Percentiles rank a stretch among this genome's conserved stretches.
phyloP scores from a whole-genome alignment of 2,113 vertebrate species.

The Strix aluco region DNA sequence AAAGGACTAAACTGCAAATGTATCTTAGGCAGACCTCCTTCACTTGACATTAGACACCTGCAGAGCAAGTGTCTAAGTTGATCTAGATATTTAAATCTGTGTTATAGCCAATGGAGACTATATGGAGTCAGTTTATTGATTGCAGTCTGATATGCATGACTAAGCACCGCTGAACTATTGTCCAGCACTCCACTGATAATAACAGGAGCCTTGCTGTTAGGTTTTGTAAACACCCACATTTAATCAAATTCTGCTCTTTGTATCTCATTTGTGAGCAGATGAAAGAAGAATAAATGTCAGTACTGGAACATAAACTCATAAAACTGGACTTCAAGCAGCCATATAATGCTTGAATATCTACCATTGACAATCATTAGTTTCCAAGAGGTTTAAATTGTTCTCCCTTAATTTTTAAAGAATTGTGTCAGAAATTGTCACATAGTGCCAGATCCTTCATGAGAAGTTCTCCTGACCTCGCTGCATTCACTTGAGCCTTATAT shows the following conservation, averaged over 20 bases:
- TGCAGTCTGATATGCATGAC: not conserved
- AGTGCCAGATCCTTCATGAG: not conserved
- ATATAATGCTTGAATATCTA: not conserved
- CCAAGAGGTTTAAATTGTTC: not conserved
- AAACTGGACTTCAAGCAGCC: not conserved
- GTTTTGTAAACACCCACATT: not conserved
- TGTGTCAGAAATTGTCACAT: not conserved
- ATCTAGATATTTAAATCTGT: not conserved
- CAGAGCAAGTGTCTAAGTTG: not conserved
- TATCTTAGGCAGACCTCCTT: not conserved
- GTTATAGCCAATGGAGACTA: not conserved
- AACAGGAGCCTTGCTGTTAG: not conserved
- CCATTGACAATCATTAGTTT: not conserved
- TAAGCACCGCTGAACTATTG: not conserved
- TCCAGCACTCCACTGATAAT: not conserved
- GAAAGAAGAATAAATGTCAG: slow-evolving; percentile 37
- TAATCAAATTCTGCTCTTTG: not conserved
- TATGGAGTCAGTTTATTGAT: not conserved
- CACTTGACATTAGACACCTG: not conserved
- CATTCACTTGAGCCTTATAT: not conserved
- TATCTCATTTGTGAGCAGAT: not conserved
- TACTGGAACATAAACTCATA: not conserved
- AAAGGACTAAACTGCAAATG: not conserved
- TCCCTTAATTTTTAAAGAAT: not conserved
- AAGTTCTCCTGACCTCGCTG: not conserved